phyloP scores from a whole-genome alignment of 2,113 vertebrate species.

The Seriola quinqueradiata region DNA sequence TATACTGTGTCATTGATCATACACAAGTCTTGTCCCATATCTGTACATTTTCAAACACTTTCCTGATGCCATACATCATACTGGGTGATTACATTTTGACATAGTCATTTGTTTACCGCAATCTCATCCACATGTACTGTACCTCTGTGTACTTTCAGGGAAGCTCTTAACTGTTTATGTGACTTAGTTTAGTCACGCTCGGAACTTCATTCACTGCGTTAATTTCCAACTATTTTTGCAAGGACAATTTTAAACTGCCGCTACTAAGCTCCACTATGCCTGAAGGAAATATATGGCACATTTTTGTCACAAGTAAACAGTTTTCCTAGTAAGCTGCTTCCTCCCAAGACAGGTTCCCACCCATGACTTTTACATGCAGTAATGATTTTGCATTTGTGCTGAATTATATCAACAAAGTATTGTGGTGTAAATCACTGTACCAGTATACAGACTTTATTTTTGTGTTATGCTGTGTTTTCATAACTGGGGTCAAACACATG shows the following conservation, averaged over 20 bases:
- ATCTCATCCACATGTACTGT: conserved; percentile 71
- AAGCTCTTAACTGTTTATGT: conserved; percentile 48
- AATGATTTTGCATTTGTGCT: conserved; percentile 34
- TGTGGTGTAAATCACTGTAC: conserved; percentile 13
- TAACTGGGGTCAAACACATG: conserved; percentile 73
- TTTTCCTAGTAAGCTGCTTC: conserved; percentile 18
- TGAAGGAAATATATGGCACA: neutral
- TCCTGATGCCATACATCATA: conserved; percentile 77
- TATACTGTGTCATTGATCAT: conserved; percentile 87
- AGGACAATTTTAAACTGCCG: neutral
- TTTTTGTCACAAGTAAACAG: conserved; percentile 2
- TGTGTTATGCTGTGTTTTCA: conserved; percentile 71
- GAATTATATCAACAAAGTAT: conserved; percentile 35
- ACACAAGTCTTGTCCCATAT: conserved; percentile 78
- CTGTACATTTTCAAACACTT: conserved; percentile 83
- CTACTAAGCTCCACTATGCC: neutral
- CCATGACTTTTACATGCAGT: conserved; percentile 10
- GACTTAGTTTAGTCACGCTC: conserved; percentile 20
- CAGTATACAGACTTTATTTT: conserved; percentile 37
- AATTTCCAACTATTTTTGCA: conserved; percentile 11
- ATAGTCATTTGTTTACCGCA: conserved; percentile 80
- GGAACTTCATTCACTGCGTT: conserved; percentile 24
- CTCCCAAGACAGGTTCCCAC: conserved; percentile 12
- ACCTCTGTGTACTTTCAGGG: conserved; percentile 63
- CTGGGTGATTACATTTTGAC: conserved; percentile 81